Conservation (phyloP, 2,888 invertebrate species). For the Drosophila cracens region DNA sequence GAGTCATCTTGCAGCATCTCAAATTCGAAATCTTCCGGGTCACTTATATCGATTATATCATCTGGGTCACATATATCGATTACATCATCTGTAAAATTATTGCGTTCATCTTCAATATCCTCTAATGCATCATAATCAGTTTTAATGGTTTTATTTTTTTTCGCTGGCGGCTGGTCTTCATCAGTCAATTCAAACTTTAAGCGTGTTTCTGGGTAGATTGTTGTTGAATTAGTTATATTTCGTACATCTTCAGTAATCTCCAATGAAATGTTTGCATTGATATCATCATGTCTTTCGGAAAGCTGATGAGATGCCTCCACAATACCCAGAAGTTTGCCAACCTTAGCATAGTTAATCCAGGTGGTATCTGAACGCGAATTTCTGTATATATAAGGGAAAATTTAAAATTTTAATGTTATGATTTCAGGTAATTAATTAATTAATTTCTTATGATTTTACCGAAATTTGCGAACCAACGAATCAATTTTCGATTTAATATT, state of each 20-base stretch:
- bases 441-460: conserved; percentile 21
- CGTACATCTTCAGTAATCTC: neutral
- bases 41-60: neutral
- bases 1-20: neutral
- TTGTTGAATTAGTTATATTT: neutral
- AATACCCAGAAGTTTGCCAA: conserved; percentile 23
- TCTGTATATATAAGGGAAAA: conserved; percentile 18
- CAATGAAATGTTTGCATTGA: neutral
- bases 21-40: conserved; percentile 3
- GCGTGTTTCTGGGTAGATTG: neutral
- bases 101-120: neutral
- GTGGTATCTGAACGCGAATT: neutral
- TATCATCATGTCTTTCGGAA: neutral
- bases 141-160: neutral
- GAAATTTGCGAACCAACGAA: conserved; percentile 39
- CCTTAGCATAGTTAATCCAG: conserved; percentile 44
- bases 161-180: neutral
- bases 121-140: neutral
- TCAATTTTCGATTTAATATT: conserved; percentile 47
- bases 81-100: neutral
- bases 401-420: neutral
- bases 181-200: neutral
- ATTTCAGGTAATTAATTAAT: neutral
- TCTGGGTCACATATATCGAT: conserved; percentile 2
- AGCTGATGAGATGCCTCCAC: neutral